Percentiles rank a stretch among this genome's conserved stretches.
Evolutionary conservation across 2,888 invertebrate species (phyloP).

Genomic region (Cephus sareptanus): DNA sequence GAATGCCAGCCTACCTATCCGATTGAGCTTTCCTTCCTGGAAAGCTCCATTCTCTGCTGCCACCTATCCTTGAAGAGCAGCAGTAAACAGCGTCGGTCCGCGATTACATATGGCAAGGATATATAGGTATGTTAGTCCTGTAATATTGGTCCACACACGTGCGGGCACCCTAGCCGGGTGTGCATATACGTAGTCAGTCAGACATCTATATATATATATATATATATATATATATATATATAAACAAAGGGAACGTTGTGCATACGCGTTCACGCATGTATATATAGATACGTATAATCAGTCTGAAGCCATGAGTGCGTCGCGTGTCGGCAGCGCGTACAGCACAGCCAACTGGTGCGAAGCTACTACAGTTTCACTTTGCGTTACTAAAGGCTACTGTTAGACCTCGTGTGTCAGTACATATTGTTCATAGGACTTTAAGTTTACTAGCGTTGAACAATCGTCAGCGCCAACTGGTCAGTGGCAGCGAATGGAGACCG

Average conservation of each 20-base stretch:
- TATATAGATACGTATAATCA: slow-evolving; percentile 17
- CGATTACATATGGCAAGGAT: neutral
- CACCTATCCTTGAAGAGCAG: slow-evolving; percentile 26
- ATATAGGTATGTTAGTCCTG: neutral
- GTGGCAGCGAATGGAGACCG: slow-evolving; percentile 47
- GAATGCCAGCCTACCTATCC: neutral
- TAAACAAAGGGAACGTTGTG: slow-evolving; percentile 4
- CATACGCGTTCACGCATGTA: slow-evolving; percentile 5
- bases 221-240: neutral
- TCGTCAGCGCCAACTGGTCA: neutral
- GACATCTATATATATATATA: neutral
- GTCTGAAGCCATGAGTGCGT: slow-evolving; percentile 37
- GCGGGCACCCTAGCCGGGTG: slow-evolving; percentile 26
- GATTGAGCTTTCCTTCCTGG: slow-evolving; percentile 13
- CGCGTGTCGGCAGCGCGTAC: slow-evolving; percentile 28
- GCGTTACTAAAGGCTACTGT: neutral
- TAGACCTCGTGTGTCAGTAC: neutral
- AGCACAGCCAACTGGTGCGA: neutral
- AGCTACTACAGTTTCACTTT: neutral
- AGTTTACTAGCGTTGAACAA: neutral
- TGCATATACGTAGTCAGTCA: slow-evolving; percentile 27
- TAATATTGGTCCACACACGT: slow-evolving; percentile 2
- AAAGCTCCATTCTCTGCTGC: slow-evolving; percentile 37
- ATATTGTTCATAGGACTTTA: neutral
- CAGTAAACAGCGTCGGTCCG: neutral